Conservation (phyloP, 2,797 vertebrate species). For the Heliangelus exortis region DNA sequence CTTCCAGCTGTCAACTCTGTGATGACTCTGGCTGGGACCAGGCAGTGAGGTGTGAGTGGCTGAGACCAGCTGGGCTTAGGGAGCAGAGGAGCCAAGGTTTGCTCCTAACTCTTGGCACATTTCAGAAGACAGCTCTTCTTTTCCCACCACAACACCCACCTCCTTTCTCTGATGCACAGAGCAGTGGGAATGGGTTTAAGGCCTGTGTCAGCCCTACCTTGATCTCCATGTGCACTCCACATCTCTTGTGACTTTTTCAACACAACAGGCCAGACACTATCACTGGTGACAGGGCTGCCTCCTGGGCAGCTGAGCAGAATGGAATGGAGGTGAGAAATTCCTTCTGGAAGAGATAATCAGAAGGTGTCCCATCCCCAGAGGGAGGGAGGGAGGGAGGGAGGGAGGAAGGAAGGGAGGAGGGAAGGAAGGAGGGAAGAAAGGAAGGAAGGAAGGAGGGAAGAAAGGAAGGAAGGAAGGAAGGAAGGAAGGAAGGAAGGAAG, state of each 20-base stretch:
- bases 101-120: not conserved
- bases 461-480: not conserved
- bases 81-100: not conserved
- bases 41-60: not conserved
- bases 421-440: not conserved
- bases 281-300: constrained; percentile 5
- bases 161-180: not conserved
- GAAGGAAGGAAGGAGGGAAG: not conserved
- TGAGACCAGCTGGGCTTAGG: not conserved
- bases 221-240: constrained; percentile 36
- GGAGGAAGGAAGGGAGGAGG: not conserved
- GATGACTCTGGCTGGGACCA: not conserved
- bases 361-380: not conserved
- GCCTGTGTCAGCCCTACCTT: constrained; percentile 43
- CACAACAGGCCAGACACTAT: not conserved
- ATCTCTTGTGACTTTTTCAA: constrained; percentile 54
- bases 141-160: not conserved
- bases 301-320: constrained; percentile 1
- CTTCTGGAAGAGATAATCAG: constrained; percentile 7
- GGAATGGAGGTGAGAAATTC: constrained; percentile 54
- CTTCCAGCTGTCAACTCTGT: not conserved
- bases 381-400: not conserved
- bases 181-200: constrained; percentile 24
- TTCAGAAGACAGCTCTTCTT: not conserved
- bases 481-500: not conserved